Base-by-base conservation (phyloP, 2,113 vertebrate species). In the Telmatochromis sp. region DNA sequence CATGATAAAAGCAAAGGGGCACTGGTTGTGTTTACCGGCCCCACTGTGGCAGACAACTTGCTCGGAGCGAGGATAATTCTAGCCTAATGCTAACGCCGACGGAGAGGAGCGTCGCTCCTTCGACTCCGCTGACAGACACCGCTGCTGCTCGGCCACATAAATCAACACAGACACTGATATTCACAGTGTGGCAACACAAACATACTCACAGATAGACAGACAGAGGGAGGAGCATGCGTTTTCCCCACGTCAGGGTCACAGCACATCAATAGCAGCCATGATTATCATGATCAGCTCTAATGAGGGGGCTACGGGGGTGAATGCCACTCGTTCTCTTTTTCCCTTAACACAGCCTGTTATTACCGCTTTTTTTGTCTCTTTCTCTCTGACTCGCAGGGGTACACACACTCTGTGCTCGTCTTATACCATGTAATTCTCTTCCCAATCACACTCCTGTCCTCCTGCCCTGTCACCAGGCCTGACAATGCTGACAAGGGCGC, bases 271-370 rank as follows among this genome's bases (percentile, higher is more conserved):
- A 83, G 90, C 88, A 70, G 87, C 91, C 88, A 21, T 90, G 92
- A 96, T 95, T 93, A 95, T 92, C 88, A 85, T 93, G 91, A 94
- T 94, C 91, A 88, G 90, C 86, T 87, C 33, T 94, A 94, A 95
- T 94, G 91, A 94, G 85, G 81, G 89, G 92, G 90, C 80, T 37
- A 75, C 37, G 4, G 80, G 86, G 89, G 89, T 84, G 91, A 88
- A 82, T 55, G 85, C 85, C 80, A 60, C 92, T 92, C 68, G 68
- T 81, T 84, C 86, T 79, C 75, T 80, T 80, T 60, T 57, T 21
- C 19, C 33, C 84, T 90, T 55, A 84, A 89, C 91, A 86, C 90
- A 91, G 89, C 83, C 89, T 94, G 92, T 93, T 91, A 94, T 95
- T 95, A 94, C 84, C 87, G 57, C 82, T 86, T 70, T 85, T 65